Percentiles rank a stretch among this genome's conserved stretches.
Conservation (phyloP, 2,797 vertebrate genomes). For the Sebastiscus tertius region DNA sequence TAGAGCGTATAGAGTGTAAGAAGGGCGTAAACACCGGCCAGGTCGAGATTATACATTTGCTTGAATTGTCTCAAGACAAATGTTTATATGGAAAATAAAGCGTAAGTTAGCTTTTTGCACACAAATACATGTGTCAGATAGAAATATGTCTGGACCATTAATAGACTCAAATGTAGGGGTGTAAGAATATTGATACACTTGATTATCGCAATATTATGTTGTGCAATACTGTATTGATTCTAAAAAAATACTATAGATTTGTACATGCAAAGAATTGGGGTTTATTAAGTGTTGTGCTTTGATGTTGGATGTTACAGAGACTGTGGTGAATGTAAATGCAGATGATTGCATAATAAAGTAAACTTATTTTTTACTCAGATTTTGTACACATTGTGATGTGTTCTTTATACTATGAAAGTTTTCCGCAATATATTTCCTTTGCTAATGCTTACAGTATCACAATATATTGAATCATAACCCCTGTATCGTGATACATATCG, state of each 20-base stretch:
- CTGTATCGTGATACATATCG: neutral
- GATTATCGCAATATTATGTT: neutral
- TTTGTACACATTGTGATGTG: no score
- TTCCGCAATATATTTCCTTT: neutral
- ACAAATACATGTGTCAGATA: neutral
- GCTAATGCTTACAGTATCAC: neutral
- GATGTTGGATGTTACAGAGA: neutral
- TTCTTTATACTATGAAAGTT: no score
- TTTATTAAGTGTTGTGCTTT: neutral
- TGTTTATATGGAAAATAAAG: slow-evolving; percentile 10
- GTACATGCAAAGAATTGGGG: neutral
- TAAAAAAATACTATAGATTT: neutral
- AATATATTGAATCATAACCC: neutral
- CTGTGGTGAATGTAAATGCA: neutral
- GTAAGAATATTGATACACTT: neutral
- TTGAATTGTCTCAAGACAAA: neutral
- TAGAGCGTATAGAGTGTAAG: neutral
- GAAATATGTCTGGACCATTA: neutral
- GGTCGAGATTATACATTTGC: neutral
- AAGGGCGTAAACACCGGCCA: neutral
- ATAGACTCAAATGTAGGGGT: neutral
- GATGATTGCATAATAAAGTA: no score
- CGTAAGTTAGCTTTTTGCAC: neutral
- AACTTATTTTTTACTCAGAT: no score
- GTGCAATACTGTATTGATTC: neutral